Evolutionary conservation across 1,140 invertebrate species (phyloP), one percentile per base, ranked within the genome.

Genomic region (Pseudomyrmex cubaensis): DNA sequence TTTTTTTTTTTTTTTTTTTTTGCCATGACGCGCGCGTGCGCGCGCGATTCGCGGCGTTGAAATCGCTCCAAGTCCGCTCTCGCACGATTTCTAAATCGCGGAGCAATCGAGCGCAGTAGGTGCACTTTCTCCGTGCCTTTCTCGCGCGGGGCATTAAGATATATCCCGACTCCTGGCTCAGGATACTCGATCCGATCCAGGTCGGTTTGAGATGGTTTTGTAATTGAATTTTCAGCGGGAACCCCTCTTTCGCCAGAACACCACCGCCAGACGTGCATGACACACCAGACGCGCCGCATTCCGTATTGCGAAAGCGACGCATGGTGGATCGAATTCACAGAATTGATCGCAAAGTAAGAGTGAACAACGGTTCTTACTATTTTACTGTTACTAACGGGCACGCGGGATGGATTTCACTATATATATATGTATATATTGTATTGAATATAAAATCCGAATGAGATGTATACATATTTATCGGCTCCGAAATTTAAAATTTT

Each of bases 111-210:
- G 72, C 78, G 72, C 64, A 73, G 85, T 83, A 76, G 63, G 85
- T 76, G 85, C 74, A 87, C 85, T 87, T 87, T 87, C 85, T 87
- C 85, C 85, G 67, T 77, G 85, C 85, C 85, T 87, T 86, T 86
- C 85, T 86, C 72, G 72, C 59, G 35, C 35, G 35, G 5, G 85
- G 78, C 72, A 64, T 75, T 70, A 82, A 82, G 54, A 63, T 56
- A 61, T 61, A 63, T 75, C 85, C 64, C 57, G 57, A 63, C 50
- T 61, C 57, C 74, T 59, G 50, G 74, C 63, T 44, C 85, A 84
- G 82, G 74, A 73, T 61, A 80, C 69, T 59, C 73, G 70, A 78
- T 73, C 64, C 59, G 83, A 88, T 88, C 61, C 82, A 72, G 85
- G 85, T 83, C 85, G 78, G 44, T 74, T 87, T 69, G 82, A 70